Base-by-base conservation (phyloP, 2,797 vertebrate species). In the Lepilemur septentrionalis region DNA sequence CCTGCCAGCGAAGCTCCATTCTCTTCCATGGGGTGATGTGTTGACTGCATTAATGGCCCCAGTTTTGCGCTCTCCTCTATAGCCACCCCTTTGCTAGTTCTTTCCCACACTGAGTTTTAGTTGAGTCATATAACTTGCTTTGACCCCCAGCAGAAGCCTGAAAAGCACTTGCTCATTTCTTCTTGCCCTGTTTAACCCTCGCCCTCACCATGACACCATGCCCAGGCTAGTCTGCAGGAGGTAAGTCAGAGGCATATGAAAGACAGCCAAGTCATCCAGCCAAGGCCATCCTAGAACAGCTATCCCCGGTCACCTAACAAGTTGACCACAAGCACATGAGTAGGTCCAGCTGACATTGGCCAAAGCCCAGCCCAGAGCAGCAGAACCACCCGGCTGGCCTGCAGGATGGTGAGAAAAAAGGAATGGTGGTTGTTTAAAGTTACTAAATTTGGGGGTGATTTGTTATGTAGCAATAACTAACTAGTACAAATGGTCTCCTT, bases 391-490 rank as follows among this genome's bases (percentile, higher is more conserved):
- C 32, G 15, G 52, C 17, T 55, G 67, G 89, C 48, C 35, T 20
- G 12, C 23, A 85, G 55, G 67, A 38, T 70, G 75, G 7, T 69
- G 48, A 94, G 25, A 89, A 79, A 65, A 22, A 90, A 89, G 73
- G 70, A 80, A 70, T 30, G 1, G 52, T 76, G 52, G n/a, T 50
- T 70, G 38, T 69, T 89, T 81, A 79, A 87, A 76, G 50, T 50
- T 25, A 50, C 41, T 65, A 48, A 50, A 57, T 86, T 76, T 80
- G 14, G 89, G 41, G 35, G 17, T 35, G 38, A 12, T 80, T 95
- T 95, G 46, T 95, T 95, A 65, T 20, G 2, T 18, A 92, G 73
- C 35, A 88, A 59, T 84, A 94, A 69, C 59, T 55, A 78, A 75
- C 32, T 80, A n/a, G 23, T 46, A 57, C 41, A 70, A 35, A 82